These are phyloP conservation scores for Taeniopygia guttata DNA, from an alignment of 2,797 vertebrate genomes.

Conservation along the genomic window DNA sequence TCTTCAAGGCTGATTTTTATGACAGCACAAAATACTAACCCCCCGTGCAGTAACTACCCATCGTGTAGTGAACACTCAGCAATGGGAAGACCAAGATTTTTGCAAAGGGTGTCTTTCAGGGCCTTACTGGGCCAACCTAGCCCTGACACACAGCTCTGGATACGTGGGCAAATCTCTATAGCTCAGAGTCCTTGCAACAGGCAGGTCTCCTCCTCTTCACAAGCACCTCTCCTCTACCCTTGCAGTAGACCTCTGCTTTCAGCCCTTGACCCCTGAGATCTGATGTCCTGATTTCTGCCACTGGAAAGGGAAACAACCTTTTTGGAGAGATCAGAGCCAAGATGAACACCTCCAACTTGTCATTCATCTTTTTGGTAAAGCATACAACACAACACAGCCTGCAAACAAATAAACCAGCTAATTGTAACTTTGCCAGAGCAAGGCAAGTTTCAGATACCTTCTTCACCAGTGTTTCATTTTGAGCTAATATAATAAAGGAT, in stretches of 20 bases:
- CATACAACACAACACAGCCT: not conserved
- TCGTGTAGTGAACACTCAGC: not conserved
- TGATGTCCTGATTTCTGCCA: not conserved
- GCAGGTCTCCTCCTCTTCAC: not conserved
- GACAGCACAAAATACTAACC: not conserved
- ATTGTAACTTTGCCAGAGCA: not conserved
- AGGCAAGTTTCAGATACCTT: not conserved
- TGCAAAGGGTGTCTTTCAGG: not conserved
- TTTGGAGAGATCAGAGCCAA: not conserved
- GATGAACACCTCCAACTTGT: not conserved
- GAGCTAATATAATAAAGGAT: not conserved
- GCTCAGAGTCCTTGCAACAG: accelerated
- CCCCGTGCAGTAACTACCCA: not conserved
- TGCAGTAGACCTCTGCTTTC: not conserved
- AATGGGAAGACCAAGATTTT: not conserved
- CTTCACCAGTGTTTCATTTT: not conserved
- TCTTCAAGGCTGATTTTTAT: not conserved
- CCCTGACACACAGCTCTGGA: not conserved
- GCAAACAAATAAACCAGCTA: not conserved
- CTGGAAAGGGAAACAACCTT: not conserved
- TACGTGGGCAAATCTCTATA: not conserved
- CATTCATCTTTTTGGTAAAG: not conserved
- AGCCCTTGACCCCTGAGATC: not conserved
- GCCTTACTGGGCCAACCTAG: not conserved
- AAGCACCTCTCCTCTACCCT: not conserved